phyloP scores from a whole-genome alignment of 2,888 invertebrate species.

The Lissocephala sabroskyi region DNA sequence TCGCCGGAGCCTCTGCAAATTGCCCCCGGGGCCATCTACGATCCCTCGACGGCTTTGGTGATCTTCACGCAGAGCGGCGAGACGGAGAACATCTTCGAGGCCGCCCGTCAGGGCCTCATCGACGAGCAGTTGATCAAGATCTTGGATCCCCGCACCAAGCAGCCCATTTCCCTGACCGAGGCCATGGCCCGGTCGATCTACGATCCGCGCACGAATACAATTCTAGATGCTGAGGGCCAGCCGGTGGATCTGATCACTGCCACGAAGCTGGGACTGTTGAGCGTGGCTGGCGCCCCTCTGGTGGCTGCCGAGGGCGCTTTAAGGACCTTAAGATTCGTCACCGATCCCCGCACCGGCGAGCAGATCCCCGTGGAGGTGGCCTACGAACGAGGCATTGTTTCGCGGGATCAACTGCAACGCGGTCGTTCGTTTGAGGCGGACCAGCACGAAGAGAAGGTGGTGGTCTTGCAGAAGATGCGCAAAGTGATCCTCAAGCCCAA shows the following conservation, averaged over 20 bases:
- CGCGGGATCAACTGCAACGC: conserved; percentile 67
- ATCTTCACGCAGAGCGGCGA: conserved; percentile 81
- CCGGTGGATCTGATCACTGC: conserved; percentile 82
- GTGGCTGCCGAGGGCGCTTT: conserved; percentile 81
- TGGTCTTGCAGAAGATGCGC: conserved; percentile 84
- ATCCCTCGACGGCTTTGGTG: conserved; percentile 83
- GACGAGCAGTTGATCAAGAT: conserved; percentile 80
- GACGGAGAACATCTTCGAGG: conserved; percentile 82
- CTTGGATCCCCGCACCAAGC: conserved; percentile 80
- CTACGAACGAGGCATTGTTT: conserved; percentile 81
- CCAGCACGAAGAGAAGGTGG: conserved; percentile 81
- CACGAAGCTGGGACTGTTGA: conserved; percentile 83
- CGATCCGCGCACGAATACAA: conserved; percentile 80
- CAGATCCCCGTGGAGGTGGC: conserved; percentile 87
- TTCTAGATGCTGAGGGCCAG: conserved; percentile 78
- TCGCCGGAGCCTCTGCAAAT: conserved; percentile 82
- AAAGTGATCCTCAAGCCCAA: conserved; percentile 82
- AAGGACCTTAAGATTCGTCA: conserved; percentile 79
- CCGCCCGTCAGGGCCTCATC: conserved; percentile 83
- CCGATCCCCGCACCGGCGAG: conserved; percentile 87
- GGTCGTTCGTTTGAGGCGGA: conserved; percentile 68
- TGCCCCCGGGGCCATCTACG: conserved; percentile 82
- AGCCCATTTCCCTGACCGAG: conserved; percentile 79
- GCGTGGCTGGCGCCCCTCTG: conserved; percentile 83
- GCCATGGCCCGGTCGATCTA: conserved; percentile 85